These are phyloP conservation scores for Astropecten irregularis DNA, from an alignment of 53 echinoderm and acorn worm species.

Conservation along the genomic window DNA sequence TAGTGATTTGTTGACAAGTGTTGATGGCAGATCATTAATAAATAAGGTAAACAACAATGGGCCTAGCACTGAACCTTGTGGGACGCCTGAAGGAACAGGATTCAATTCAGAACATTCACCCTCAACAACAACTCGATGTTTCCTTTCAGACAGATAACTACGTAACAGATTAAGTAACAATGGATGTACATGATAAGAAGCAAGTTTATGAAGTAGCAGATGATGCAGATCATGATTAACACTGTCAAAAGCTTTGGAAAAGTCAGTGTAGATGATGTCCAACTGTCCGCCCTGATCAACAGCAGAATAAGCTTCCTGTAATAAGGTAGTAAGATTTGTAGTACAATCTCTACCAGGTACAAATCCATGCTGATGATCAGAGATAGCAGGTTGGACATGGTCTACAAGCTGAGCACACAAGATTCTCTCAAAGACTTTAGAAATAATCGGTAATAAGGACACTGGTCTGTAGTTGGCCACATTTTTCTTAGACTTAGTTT, in stretches of 20 bases:
- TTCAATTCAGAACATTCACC: background rate
- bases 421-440: constrained; percentile 40
- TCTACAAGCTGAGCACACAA: background rate
- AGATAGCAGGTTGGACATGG: constrained; percentile 7
- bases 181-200: background rate
- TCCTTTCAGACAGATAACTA: constrained; percentile 5
- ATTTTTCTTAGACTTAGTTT: constrained; percentile 13
- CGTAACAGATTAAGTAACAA: background rate
- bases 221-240: background rate
- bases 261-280: constrained; percentile 1
- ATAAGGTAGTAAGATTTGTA: background rate
- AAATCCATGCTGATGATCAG: background rate
- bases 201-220: background rate
- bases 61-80: constrained; percentile 2
- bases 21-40: background rate
- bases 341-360: background rate
- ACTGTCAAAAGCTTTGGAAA: constrained; percentile 11
- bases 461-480: constrained; percentile 33
- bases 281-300: constrained; percentile 15
- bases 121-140: constrained; percentile 3
- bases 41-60: background rate
- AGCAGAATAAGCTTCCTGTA: constrained; percentile 9
- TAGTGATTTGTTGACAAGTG: background rate
- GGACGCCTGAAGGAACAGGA: constrained; percentile 9
- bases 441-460: too few relatives aligned